These are phyloP conservation scores for Salvator merianae DNA, from an alignment of 2,113 vertebrate species.

Conservation along the genomic window DNA sequence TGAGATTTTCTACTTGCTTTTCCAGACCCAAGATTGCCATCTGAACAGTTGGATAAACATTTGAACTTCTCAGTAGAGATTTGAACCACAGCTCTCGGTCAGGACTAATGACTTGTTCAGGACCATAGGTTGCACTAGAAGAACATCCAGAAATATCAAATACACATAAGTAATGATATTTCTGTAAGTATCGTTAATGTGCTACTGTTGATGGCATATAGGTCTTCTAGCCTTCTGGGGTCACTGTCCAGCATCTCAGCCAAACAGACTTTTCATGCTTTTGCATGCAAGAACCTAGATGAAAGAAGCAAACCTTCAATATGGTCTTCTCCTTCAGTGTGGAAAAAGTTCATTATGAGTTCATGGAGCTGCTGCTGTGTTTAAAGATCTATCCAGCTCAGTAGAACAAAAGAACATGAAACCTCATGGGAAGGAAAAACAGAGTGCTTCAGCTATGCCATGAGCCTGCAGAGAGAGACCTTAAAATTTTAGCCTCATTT, in stretches of 20 bases:
- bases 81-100: not conserved
- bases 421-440: not conserved
- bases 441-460: not conserved
- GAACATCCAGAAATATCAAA: not conserved
- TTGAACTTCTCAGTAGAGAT: not conserved
- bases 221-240: not conserved
- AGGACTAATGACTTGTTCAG: not conserved
- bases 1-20: constrained; percentile 19
- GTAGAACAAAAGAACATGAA: not conserved
- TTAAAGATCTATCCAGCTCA: not conserved
- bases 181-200: not conserved
- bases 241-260: not conserved
- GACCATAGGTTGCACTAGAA: not conserved
- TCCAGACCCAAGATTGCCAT: constrained; percentile 21
- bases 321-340: not conserved
- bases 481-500: not conserved
- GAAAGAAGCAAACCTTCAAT: not conserved
- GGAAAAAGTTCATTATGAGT: not conserved
- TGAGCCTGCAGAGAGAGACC: not conserved
- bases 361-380: not conserved
- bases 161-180: not conserved
- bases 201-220: no score
- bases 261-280: not conserved
- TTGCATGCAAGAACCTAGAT: not conserved
- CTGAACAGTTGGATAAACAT: not conserved